Evolutionary conservation across 2,113 vertebrate species (phyloP), one percentile per base, ranked within the genome.

Genomic region (Menidia beryllina): DNA sequence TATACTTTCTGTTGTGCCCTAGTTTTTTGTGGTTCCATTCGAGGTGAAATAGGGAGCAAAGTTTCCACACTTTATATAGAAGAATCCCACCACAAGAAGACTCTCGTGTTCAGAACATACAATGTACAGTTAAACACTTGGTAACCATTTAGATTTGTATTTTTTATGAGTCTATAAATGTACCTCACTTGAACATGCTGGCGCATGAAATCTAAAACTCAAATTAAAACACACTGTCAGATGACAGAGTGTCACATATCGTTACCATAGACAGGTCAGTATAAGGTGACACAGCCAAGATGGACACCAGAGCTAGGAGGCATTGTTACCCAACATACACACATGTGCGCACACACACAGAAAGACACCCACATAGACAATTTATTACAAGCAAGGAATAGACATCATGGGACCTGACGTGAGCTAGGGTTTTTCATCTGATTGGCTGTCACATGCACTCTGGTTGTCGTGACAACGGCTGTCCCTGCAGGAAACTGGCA

Each of bases 381-480:
- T 74, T 74, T 77, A 70, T 43, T 55, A 47, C 9, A 43, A 82
- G 75, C 36, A 38, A 64, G 53, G 59, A 66, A 36, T 30, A 73
- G 84, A 87, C 84, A 76, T 88, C 86, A 87, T 86, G 79, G 84
- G 75, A 85, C 63, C 71, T 86, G 87, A 91, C 78, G 72, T 81
- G 73, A 81, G 84, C 71, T 27, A 36, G 65, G 81, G 82, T 64
- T 78, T 85, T 79, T 78, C 30, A 43, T 82, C 78, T 77, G 87
- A 85, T 88, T 84, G 84, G 82, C 67, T 63, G 81, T 89, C 82
- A 89, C 69, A 78, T 82, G 79, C 49, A 76, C 75, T 85, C 66
- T 74, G 81, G 81, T 83, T 85, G 75, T 80, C 72, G 64, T 86
- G 85, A 88, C 83, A 81, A 84, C 50, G 8, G 50, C 59, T 82